phyloP scores from a whole-genome alignment of 2,797 vertebrate species.

The Gadopsis bispinosus region DNA sequence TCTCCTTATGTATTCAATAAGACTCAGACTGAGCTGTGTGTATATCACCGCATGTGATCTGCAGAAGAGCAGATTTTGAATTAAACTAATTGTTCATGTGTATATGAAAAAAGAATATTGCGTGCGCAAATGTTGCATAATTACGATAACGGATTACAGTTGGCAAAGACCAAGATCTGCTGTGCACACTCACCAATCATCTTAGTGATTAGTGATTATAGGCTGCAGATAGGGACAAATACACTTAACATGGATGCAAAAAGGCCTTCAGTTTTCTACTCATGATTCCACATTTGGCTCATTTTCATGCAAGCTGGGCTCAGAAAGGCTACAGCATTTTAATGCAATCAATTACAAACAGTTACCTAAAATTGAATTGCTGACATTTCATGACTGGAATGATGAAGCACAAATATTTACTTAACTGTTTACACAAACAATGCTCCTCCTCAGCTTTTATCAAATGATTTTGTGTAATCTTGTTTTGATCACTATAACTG shows the following conservation, averaged over 20 bases:
- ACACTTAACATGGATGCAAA: background rate
- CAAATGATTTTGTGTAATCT: background rate
- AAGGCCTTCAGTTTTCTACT: background rate
- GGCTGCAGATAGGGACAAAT: background rate
- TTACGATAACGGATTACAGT: background rate
- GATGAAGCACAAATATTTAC: background rate
- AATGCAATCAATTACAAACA: conserved; percentile 31
- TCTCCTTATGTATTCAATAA: conserved; percentile 67
- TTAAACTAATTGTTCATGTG: background rate
- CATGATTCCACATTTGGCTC: background rate
- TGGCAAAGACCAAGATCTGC: background rate
- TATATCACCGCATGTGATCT: conserved; percentile 45
- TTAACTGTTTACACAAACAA: background rate
- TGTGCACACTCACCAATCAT: background rate
- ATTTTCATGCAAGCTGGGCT: background rate
- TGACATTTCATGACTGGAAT: background rate
- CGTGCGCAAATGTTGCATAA: background rate
- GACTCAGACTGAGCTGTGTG: conserved; percentile 18
- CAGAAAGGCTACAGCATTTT: conserved; percentile 6
- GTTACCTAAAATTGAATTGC: background rate
- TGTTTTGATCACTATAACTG: conserved; percentile 14
- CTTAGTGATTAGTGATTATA: background rate
- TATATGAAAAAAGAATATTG: background rate
- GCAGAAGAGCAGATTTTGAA: conserved; percentile 18
- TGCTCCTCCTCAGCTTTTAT: background rate